Conservation (phyloP, 1,140 invertebrate genomes). For the Lordiphosa stackelbergi region DNA sequence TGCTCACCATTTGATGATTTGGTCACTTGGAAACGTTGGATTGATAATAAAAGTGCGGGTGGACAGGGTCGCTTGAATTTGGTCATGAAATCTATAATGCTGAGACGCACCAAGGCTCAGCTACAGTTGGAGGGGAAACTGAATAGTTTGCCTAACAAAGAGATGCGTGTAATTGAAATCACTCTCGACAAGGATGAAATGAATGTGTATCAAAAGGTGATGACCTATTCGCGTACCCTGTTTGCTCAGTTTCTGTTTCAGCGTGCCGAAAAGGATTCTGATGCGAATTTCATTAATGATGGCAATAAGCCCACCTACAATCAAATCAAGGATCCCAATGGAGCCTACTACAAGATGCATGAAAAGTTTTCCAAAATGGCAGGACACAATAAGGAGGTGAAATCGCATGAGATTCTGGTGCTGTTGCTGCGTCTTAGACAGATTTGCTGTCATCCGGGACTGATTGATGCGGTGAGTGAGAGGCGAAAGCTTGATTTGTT, state of each 20-base stretch:
- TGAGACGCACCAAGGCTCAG: constrained; percentile 90
- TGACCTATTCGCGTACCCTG: constrained; percentile 84
- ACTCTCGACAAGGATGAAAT: constrained; percentile 84
- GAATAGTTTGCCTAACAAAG: constrained; percentile 83
- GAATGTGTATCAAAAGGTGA: constrained; percentile 86
- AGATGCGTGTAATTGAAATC: constrained; percentile 79
- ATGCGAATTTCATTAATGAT: constrained; percentile 50
- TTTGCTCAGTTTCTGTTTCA: constrained; percentile 88
- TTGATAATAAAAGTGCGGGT: constrained; percentile 82
- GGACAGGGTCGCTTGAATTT: constrained; percentile 86
- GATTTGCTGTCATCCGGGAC: constrained; percentile 90
- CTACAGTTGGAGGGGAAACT: constrained; percentile 81
- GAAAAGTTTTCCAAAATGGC: constrained; percentile 81
- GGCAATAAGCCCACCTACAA: constrained; percentile 51
- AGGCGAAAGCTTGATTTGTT: background rate
- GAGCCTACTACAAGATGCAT: constrained; percentile 79
- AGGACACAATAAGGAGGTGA: constrained; percentile 80
- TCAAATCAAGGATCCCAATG: constrained; percentile 76
- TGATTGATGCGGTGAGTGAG: constrained; percentile 80
- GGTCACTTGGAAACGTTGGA: constrained; percentile 84
- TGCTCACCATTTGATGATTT: constrained; percentile 93
- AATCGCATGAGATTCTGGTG: constrained; percentile 87
- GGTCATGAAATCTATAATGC: constrained; percentile 88
- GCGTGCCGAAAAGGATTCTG: constrained; percentile 82
- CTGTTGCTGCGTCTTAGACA: constrained; percentile 89